Evolutionary conservation across 2,113 vertebrate genomes (phyloP), one percentile per base, ranked within the genome.

Genomic region (Pampusana beccarii): DNA sequence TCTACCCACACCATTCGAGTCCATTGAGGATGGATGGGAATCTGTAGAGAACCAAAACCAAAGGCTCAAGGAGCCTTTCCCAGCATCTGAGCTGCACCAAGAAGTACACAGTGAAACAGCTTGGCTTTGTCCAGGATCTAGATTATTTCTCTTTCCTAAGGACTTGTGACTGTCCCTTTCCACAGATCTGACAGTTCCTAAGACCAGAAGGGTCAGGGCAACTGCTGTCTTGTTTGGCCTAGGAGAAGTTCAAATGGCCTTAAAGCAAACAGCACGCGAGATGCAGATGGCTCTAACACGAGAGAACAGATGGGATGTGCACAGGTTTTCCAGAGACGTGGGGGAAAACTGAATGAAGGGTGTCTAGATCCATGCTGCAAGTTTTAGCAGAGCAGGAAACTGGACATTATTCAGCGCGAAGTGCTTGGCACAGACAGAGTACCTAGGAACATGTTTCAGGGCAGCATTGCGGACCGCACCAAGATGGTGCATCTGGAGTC

Each of bases 321-420:
- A 3, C n/a, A 38, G 77, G n/a, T 66, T 83, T 54, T 77, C 67
- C 86, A 33, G 62, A 16, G 36, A 8, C 58, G 10, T 0, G 0
- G 18, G 20, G 60, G 44, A 26, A 18, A 69, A 25, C 5, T 1
- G 2, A 10, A 6, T 0, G 40, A 58, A 56, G 42, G 34, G 67
- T 44, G 81, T 4, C 36, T 58, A 15, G 62, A 54, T 24, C 54
- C 1, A 1, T 31, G 67, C 79, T 54, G 67, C 19, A 9, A 7
- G 64, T 34, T 40, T 38, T 7, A 83, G 82, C 88, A 62, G 94
- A 80, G 91, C 88, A 88, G 95, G 80, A 86, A 88, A 92, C 66
- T 0, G 19, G 67, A 29, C 24, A 18, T n/a, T 29, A 5, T 16
- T 57, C 24, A 5, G 54, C 11, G 44, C 81, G 31, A n/a, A 80